These are phyloP conservation scores for Micrasema longulum DNA, from an alignment of 1,140 invertebrate species.

Conservation along the genomic window DNA sequence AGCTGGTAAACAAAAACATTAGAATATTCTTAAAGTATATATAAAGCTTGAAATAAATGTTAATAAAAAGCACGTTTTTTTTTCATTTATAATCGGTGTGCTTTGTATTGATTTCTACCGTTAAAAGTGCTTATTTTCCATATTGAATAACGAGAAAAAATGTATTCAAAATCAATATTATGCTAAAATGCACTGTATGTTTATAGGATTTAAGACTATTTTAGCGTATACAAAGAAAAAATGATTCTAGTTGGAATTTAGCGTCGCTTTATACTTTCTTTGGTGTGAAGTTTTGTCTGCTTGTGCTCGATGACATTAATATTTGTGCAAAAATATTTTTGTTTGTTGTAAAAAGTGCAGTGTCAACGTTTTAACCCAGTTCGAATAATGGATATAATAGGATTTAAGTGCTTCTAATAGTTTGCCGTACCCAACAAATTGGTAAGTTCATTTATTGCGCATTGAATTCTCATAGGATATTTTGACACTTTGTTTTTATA, in stretches of 20 bases:
- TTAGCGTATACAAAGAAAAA: neutral
- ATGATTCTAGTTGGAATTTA: neutral
- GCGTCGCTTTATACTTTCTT: constrained; percentile 28
- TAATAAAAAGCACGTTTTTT: too few species aligned
- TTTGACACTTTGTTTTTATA: constrained; percentile 40
- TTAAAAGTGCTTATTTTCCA: too few species aligned
- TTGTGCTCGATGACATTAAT: constrained; percentile 45
- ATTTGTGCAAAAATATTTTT: constrained; percentile 44
- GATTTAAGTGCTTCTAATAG: constrained; percentile 30
- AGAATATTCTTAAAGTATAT: too few species aligned
- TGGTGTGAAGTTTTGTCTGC: constrained; percentile 42
- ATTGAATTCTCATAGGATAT: constrained; percentile 38
- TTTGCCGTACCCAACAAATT: constrained; percentile 16
- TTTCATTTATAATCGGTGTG: too few species aligned
- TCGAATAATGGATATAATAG: constrained; percentile 34
- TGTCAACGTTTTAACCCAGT: constrained; percentile 31
- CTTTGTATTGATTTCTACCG: too few species aligned
- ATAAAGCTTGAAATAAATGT: too few species aligned
- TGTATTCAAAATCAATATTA: too few species aligned
- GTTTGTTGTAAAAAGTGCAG: constrained; percentile 29
- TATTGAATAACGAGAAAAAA: too few species aligned
- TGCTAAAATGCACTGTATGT: too few species aligned
- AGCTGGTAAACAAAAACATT: too few species aligned
- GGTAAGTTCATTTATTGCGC: constrained; percentile 43
- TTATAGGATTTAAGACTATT: neutral